phyloP scores from a whole-genome alignment of 2,113 vertebrate species.

The Telmatochromis sp. region DNA sequence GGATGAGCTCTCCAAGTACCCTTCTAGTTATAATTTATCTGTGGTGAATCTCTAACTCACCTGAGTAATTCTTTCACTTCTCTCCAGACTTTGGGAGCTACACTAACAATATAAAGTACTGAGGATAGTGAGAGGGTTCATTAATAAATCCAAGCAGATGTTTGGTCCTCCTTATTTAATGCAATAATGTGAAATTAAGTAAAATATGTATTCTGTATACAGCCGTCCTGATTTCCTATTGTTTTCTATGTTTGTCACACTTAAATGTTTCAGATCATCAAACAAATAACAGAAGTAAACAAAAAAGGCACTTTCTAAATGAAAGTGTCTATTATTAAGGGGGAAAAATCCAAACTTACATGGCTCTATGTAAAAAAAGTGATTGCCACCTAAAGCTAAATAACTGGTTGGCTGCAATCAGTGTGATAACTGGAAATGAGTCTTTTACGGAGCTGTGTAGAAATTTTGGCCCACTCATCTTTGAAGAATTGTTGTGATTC shows the following conservation, averaged over 20 bases:
- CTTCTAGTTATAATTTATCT: neutral
- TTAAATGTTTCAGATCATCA: neutral
- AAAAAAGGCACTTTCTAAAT: neutral
- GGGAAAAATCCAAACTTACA: neutral
- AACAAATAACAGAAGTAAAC: neutral
- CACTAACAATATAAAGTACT: neutral
- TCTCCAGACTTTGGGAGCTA: neutral
- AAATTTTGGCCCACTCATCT: neutral
- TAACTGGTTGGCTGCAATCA: neutral
- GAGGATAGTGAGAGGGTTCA: constrained; percentile 36
- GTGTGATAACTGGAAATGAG: neutral
- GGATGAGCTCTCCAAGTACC: neutral
- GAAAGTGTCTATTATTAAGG: neutral
- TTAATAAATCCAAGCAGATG: neutral
- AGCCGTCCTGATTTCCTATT: neutral
- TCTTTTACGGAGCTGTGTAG: neutral
- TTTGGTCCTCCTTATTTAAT: neutral
- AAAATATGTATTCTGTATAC: neutral
- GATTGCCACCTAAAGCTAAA: neutral
- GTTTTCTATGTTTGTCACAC: neutral
- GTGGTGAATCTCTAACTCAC: neutral
- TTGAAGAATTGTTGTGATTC: neutral
- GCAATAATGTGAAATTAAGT: neutral
- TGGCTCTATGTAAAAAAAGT: neutral
- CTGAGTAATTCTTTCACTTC: neutral